Conservation (phyloP, 35 echinoderm and acorn worm species). For the Chiridota heheva region DNA sequence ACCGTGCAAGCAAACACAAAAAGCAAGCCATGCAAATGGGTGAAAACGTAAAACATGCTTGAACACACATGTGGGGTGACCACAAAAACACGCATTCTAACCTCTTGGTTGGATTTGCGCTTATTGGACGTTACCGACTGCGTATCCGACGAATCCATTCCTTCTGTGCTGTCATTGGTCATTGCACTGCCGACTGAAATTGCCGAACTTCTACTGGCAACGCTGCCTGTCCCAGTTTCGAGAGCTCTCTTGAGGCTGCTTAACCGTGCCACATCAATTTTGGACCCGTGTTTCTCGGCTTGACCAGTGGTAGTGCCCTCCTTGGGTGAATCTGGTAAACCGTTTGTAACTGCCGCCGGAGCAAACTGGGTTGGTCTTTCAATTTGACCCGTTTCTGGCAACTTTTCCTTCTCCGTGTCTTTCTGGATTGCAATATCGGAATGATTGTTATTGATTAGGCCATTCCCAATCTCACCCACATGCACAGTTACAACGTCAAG, state of each 20-base stretch:
- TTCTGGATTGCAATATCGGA: slow-evolving; percentile 38
- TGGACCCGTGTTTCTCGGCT: background rate
- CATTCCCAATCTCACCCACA: slow-evolving; percentile 14
- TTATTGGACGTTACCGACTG: slow-evolving; percentile 15
- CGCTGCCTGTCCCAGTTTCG: slow-evolving; percentile 1
- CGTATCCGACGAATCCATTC: background rate
- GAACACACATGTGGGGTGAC: background rate
- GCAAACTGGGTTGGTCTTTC: too few relatives aligned
- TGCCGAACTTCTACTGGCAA: slow-evolving; percentile 14
- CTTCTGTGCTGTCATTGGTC: slow-evolving; percentile 13
- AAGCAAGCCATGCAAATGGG: too few relatives aligned
- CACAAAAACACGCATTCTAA: slow-evolving; percentile 24
- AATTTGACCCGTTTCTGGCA: too few relatives aligned
- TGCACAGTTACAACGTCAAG: background rate
- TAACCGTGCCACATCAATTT: too few relatives aligned
- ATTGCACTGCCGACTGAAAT: background rate
- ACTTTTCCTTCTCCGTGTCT: background rate
- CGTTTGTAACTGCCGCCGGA: background rate
- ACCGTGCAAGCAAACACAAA: too few relatives aligned
- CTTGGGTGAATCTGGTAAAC: too few relatives aligned
- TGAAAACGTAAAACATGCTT: too few relatives aligned
- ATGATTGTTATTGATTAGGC: too few relatives aligned
- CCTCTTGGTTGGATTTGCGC: slow-evolving; percentile 42
- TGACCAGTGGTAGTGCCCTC: background rate
- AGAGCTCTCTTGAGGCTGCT: slow-evolving; percentile 15